Base-by-base conservation (phyloP, 35 echinoderm and acorn worm genomes). In the Ptychodera flava region DNA sequence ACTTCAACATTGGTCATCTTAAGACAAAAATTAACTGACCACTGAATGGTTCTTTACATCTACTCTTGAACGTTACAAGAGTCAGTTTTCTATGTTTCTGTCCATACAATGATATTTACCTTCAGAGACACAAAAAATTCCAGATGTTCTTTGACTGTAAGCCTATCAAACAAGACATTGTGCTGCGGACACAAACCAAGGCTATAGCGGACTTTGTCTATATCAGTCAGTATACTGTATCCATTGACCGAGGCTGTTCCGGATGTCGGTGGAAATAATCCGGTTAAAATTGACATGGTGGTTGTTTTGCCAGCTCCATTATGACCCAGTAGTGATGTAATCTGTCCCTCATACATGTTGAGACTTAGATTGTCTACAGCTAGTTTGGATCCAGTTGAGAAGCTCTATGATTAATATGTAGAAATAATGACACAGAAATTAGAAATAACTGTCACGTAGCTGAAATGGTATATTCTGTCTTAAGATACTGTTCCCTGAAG, bases 291-390 rank as follows among this genome's bases (percentile, higher is more conserved):
- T 64, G 95, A 99, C 95, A 99, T 99, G 12, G 95, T 99, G 33
- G 95, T 99, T 27, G 95, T 99, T 82, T 99, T 99, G 31, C 95
- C 95, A 29, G 95, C 95, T 76, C 95, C 95, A 35, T 99, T 99
- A 88, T 99, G 95, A 33, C 95, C 95, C 0, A 99, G 86, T 1
- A 99, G 88, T 30, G 95, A 90, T n/a, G 95, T 99, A 45, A 99
- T 99, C 79, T 99, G 95, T 83, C 95, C 95, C 81, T 99, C 91
- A 85, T 90, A 99, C 95, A 99, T 99, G 16, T 91, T 94, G 34
- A 94, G 81, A 15, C 90, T 85, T 12, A 99, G 90, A 82, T 94
- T 82, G 81, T 99, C 95, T 16, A 99, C 95, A n/a, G 95, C 95
- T 30, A 99, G 90, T 78, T 99, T 99, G 34, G 77, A 92, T 16